Conservation (phyloP, 2,888 invertebrate species). For the Hirudinaria manillensis region DNA sequence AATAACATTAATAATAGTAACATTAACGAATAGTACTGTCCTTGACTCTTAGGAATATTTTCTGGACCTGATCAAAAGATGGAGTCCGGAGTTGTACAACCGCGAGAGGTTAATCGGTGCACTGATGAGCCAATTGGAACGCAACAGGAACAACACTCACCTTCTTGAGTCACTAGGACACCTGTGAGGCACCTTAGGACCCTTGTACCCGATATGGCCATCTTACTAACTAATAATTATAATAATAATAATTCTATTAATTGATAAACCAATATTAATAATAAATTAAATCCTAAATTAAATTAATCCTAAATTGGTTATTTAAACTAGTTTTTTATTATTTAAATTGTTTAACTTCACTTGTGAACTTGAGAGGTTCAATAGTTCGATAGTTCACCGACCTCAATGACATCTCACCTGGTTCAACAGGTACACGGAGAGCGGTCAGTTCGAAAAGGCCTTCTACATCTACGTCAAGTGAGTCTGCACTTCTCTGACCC, state of each 20-base stretch:
- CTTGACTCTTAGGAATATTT: constrained; percentile 1
- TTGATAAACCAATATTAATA: too few species aligned
- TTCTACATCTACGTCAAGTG: constrained; percentile 80
- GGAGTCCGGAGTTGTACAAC: constrained; percentile 61
- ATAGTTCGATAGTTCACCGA: too few species aligned
- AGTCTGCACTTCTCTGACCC: constrained; percentile 43
- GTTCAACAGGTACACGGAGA: constrained; percentile 48
- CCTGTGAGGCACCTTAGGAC: too few species aligned
- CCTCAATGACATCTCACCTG: too few species aligned
- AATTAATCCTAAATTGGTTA: background rate
- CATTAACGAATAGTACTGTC: background rate
- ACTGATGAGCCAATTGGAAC: constrained; percentile 71
- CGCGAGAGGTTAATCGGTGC: constrained; percentile 70
- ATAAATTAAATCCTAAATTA: too few species aligned
- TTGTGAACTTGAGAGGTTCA: background rate
- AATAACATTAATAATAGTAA: too few species aligned
- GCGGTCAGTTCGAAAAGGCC: constrained; percentile 75
- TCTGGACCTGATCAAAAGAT: constrained; percentile 71
- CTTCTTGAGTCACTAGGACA: constrained; percentile 81
- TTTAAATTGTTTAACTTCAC: background rate
- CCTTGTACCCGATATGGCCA: too few species aligned
- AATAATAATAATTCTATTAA: too few species aligned
- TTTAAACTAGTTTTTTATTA: background rate
- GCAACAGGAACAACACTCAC: constrained; percentile 64
- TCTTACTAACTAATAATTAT: too few species aligned